phyloP scores from a whole-genome alignment of 2,888 invertebrate genomes.

The Parthenolecanium corni region DNA sequence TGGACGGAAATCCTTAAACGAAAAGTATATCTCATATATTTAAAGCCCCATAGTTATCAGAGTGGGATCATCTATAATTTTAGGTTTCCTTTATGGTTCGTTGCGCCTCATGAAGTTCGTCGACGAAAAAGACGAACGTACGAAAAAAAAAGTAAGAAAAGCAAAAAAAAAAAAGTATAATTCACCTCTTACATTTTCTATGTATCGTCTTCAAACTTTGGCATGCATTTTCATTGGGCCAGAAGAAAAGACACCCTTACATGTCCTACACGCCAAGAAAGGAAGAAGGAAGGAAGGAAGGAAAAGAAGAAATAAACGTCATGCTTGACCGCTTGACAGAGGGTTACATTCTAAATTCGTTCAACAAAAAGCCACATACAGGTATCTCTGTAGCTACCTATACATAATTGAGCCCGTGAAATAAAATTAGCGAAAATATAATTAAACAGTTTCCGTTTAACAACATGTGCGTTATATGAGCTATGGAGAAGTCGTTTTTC shows the following conservation, averaged over 20 bases:
- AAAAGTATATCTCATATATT: neutral
- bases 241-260: slow-evolving; percentile 1
- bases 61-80: slow-evolving; percentile 27
- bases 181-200: too few relatives aligned
- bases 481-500: too few relatives aligned
- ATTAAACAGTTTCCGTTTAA: slow-evolving; percentile 19
- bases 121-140: neutral
- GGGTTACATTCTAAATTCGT: slow-evolving; percentile 21
- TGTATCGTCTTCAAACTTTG: neutral
- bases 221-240: too few relatives aligned
- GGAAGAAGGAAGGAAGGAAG: neutral
- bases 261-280: too few relatives aligned
- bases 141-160: too few relatives aligned
- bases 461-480: neutral
- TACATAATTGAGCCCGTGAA: slow-evolving; percentile 7
- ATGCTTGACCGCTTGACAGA: slow-evolving; percentile 9
- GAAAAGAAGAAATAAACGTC: slow-evolving; percentile 4
- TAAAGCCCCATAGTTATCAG: slow-evolving; percentile 19
- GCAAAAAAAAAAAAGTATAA: too few relatives aligned
- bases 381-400: too few relatives aligned
- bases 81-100: slow-evolving; percentile 21
- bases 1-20: neutral
- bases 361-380: too few relatives aligned
- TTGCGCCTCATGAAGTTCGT: slow-evolving; percentile 18
- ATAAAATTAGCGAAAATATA: slow-evolving; percentile 27